Base-by-base conservation (phyloP, 2,113 vertebrate genomes). In the Origma solitaria region DNA sequence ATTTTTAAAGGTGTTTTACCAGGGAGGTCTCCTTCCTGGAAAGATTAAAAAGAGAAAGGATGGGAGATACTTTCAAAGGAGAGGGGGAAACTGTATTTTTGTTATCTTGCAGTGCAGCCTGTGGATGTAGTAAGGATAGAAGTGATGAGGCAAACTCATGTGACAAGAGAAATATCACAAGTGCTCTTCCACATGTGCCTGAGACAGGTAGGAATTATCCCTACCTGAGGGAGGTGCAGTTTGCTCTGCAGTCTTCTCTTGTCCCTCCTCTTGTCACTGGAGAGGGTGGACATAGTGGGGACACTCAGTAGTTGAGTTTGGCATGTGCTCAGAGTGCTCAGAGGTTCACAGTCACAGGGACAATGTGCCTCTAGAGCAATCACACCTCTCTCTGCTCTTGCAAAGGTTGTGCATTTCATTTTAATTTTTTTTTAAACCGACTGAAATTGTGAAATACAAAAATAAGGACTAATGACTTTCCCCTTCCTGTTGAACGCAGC, bases 1-100 rank as follows among this genome's bases (percentile, higher is more conserved):
- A n/a, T 70, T 93, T 92, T 76, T 44, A 95, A 76, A 80, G 51
- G 85, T 62, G 28, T 73, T 86, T 94, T 88, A 86, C 50, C 42
- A 56, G 38, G 30, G 22, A 70, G 6, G 21, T 44, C 47, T 91
- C 88, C 54, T 40, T 90, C 49, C 60, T 66, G 44, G 58, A 58
- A 83, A 70, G 31, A 47, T 35, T 80, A 30, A 62, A 90, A 31
- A 49, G 44, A 75, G 60, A 64, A 64, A 75, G 31, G 15, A 35
- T 77, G 13, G 45, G 17, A 84, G 62, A 66, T 54, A 30, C 42
- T 60, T 80, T 56, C 19, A 50, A 54, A 81, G 33, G 50, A 85
- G 85, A 66, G 70, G 18, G 22, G 24, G n/a, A 90, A 65, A 15
- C 14, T 11, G 10, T 38, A 13, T 51, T n/a, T 65, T 82, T 82